Percentiles rank a stretch among this genome's conserved stretches.
Conservation (phyloP, 1,140 invertebrate genomes). For the Globodera rostochiensis region DNA sequence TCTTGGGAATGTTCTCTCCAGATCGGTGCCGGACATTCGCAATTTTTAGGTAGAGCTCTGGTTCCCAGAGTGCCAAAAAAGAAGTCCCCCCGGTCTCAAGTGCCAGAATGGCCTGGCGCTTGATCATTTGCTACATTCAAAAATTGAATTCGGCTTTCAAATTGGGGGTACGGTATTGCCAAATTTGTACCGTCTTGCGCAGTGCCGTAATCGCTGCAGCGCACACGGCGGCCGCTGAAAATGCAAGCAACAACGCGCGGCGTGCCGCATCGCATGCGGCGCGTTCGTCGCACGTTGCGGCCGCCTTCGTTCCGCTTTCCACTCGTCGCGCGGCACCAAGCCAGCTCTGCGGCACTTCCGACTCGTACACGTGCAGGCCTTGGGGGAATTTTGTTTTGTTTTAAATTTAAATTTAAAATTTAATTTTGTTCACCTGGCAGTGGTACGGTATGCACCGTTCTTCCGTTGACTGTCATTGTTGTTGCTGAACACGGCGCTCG, state of each 20-base stretch:
- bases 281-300: neutral
- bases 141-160: too few species aligned
- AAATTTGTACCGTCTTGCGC: neutral
- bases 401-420: too few species aligned
- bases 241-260: neutral
- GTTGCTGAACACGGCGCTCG: neutral
- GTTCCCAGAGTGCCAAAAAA: too few species aligned
- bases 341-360: neutral
- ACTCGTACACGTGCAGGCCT: neutral
- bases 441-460: neutral
- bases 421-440: neutral
- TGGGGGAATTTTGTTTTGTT: neutral
- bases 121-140: too few species aligned
- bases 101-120: too few species aligned
- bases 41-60: neutral
- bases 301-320: neutral
- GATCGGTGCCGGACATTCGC: neutral
- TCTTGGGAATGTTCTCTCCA: neutral
- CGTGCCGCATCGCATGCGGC: neutral
- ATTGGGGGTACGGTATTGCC: too few species aligned
- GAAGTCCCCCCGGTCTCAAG: neutral
- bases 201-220: neutral
- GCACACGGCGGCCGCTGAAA: neutral
- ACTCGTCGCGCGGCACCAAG: neutral
- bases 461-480: neutral